These are phyloP conservation scores for Meteorus sp. DNA, from an alignment of 1,140 invertebrate species.

Conservation along the genomic window DNA sequence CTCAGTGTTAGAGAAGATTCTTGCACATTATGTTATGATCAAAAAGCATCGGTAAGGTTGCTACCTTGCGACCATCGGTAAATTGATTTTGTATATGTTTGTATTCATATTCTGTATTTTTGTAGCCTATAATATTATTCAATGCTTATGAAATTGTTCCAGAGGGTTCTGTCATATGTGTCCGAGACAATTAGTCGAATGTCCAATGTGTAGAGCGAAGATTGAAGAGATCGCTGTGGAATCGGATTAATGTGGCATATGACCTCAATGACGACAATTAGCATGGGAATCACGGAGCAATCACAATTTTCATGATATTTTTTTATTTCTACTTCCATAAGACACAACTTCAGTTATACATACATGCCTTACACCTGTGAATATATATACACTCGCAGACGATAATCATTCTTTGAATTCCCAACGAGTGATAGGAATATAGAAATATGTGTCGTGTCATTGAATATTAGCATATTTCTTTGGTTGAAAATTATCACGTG, in stretches of 20 bases:
- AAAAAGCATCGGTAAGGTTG: slow-evolving; percentile 72
- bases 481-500: no score
- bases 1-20: slow-evolving; percentile 81
- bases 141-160: slow-evolving; percentile 38
- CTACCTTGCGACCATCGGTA: slow-evolving; percentile 82
- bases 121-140: neutral
- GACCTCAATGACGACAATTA: neutral
- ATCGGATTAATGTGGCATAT: neutral
- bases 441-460: no score
- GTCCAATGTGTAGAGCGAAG: slow-evolving; percentile 83
- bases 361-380: no score
- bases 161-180: slow-evolving; percentile 86
- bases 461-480: no score
- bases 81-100: slow-evolving; percentile 42
- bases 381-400: no score
- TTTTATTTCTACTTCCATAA: no score
- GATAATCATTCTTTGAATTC: no score
- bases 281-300: no score
- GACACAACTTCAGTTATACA: no score
- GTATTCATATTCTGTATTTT: no score
- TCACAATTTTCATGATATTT: no score
- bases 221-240: slow-evolving; percentile 49
- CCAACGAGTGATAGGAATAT: no score
- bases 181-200: slow-evolving; percentile 75
- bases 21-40: slow-evolving; percentile 87